These are phyloP conservation scores for Trichoplusia ni DNA, from an alignment of 1,140 invertebrate species.

Conservation along the genomic window DNA sequence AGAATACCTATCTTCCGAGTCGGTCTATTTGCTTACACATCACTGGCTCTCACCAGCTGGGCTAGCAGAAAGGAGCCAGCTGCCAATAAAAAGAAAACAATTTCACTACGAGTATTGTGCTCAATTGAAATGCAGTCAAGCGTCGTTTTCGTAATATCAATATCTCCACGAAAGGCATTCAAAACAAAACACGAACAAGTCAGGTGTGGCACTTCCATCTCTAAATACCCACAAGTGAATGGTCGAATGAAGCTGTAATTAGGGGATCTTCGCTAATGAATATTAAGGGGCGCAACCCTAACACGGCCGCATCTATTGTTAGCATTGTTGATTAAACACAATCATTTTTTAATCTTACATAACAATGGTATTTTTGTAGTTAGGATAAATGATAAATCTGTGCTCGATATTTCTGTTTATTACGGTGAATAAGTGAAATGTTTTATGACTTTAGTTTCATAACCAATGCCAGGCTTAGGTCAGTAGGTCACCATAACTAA, in stretches of 20 bases:
- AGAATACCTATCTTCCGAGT: too few relatives aligned
- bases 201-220: constrained; percentile 69
- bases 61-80: not conserved
- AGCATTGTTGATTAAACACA: constrained; percentile 66
- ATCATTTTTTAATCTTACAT: constrained; percentile 62
- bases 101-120: constrained; percentile 49
- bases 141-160: constrained; percentile 64
- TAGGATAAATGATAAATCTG: constrained; percentile 2
- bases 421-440: too few relatives aligned
- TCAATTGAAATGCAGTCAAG: constrained; percentile 64
- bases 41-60: not conserved
- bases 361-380: constrained; percentile 44
- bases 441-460: too few relatives aligned
- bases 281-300: constrained; percentile 72
- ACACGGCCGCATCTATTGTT: constrained; percentile 52
- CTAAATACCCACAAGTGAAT: constrained; percentile 34
- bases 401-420: not conserved
- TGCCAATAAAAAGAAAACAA: constrained; percentile 32
- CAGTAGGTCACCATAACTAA: too few relatives aligned
- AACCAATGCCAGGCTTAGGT: too few relatives aligned
- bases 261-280: constrained; percentile 72
- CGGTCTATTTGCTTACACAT: too few relatives aligned
- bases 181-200: constrained; percentile 70
- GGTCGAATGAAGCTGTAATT: constrained; percentile 70
- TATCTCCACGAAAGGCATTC: constrained; percentile 59